Conservation (phyloP, 64 coral and sea anemone genomes). For the Anthopleura sola region DNA sequence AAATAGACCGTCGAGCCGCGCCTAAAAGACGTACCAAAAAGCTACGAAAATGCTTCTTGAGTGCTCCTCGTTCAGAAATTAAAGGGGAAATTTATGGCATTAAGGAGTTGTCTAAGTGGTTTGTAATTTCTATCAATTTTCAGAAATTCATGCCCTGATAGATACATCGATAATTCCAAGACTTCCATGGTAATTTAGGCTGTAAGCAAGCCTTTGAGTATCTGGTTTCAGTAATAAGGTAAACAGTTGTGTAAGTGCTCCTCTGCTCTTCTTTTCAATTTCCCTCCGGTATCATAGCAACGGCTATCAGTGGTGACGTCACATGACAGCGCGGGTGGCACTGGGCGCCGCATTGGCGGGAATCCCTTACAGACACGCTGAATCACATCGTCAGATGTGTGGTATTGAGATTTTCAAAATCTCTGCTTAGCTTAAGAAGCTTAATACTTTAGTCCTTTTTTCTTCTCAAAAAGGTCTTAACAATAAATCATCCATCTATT, state of each 20-base stretch:
- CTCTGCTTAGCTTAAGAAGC: slow-evolving; percentile 7
- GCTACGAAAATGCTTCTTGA: neutral
- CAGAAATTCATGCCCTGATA: neutral
- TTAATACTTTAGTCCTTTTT: neutral
- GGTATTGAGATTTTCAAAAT: slow-evolving; percentile 4
- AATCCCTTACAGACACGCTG: neutral
- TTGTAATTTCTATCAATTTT: neutral
- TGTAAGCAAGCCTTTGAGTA: slow-evolving; percentile 18
- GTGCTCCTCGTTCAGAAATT: slow-evolving; percentile 14
- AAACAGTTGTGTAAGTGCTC: slow-evolving; percentile 34
- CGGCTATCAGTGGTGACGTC: slow-evolving; percentile 44
- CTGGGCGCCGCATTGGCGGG: slow-evolving; percentile 16
- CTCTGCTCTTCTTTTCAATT: slow-evolving; percentile 8
- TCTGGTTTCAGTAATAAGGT: slow-evolving; percentile 59
- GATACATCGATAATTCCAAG: neutral
- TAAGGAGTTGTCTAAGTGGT: neutral
- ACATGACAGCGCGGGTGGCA: slow-evolving; percentile 22
- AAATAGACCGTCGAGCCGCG: neutral
- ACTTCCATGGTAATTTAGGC: slow-evolving; percentile 24
- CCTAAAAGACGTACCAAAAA: slow-evolving; percentile 11
- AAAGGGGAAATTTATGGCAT: slow-evolving; percentile 18
- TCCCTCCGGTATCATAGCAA: neutral
- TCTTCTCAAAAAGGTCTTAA: neutral
- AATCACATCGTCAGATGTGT: slow-evolving; percentile 13
- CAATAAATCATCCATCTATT: neutral